Evolutionary conservation across 1,140 invertebrate species (phyloP).

Genomic region (Nebria ingens): DNA sequence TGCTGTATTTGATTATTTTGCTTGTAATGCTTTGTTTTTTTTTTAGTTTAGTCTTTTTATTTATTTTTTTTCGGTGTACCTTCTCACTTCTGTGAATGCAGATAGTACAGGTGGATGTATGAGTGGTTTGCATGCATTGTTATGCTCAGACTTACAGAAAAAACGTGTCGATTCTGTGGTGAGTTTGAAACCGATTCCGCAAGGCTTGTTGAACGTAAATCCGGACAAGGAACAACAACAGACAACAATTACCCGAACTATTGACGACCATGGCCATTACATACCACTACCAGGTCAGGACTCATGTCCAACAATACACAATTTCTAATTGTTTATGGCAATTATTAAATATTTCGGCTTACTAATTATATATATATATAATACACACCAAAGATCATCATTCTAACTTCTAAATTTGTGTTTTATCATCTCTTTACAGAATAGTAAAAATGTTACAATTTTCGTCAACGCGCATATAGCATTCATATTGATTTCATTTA

Average conservation of each 20-base stretch:
- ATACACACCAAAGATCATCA: no score
- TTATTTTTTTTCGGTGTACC: not conserved
- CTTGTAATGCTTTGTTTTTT: no score
- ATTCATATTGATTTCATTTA: no score
- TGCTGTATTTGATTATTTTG: no score
- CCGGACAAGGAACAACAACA: not conserved
- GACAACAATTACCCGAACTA: not conserved
- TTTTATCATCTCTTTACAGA: no score
- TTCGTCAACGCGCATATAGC: no score
- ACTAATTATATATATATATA: no score
- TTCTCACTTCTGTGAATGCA: not conserved
- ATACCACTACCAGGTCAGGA: slow-evolving; percentile 2
- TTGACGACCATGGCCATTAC: not conserved
- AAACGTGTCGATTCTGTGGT: slow-evolving; percentile 2
- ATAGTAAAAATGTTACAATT: no score
- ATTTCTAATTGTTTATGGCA: no score
- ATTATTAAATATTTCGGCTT: no score
- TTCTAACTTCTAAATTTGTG: no score
- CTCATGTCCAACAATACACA: not conserved
- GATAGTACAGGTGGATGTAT: not conserved
- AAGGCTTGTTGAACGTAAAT: not conserved
- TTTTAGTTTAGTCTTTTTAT: not conserved
- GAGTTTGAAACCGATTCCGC: slow-evolving; percentile 1
- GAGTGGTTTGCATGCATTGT: slow-evolving; percentile 5
- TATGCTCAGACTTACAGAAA: slow-evolving; percentile 2